Evolutionary conservation across 2,797 vertebrate species (phyloP), one percentile per base, ranked within the genome.

Genomic region (Melanotaenia trifasciata): DNA sequence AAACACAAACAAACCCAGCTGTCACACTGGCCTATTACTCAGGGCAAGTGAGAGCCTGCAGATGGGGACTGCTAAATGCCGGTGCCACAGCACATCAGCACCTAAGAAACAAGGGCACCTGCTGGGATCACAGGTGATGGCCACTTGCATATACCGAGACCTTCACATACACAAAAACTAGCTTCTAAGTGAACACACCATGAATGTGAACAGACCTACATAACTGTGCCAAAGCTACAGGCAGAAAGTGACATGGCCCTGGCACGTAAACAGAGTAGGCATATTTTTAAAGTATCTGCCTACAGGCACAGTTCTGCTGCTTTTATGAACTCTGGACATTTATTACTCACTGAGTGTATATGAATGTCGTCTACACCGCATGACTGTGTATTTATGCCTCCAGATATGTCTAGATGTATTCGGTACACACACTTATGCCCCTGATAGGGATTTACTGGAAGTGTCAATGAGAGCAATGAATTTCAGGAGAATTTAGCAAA

Each of bases 71-170:
- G 86, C 90, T 93, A 94, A 94, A 91, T 85, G 88, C 88, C 35
- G 78, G 83, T 91, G 92, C 91, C 94, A 93, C 89, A 86, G 87
- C 36, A 72, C 86, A 94, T 93, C 90, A 93, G 84, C 36, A 81
- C 79, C 78, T 63, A 73, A 76, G 82, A 81, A 86, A 89, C 78
- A 57, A 79, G 88, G 86, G 70, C 86, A 94, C 92, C 93, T 94
- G 92, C 90, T 87, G 85, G 77, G 83, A 88, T 89, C 84, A 86
- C 91, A 92, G 90, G 91, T 90, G 89, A 91, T 76, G 71, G 79
- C 86, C 89, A 75, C 81, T 87, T 81, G 78, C 35, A 57, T 61
- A 38, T 20, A 51, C 70, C 54, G 28, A 65, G 24, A 78, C 47
- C 28, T 24, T 47, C 30, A 50, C 63, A 63, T 67, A 35, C 71